Evolutionary conservation across 2,888 invertebrate genomes (phyloP), one percentile per base, ranked within the genome.

Genomic region (Melangyna quadrimaculata): DNA sequence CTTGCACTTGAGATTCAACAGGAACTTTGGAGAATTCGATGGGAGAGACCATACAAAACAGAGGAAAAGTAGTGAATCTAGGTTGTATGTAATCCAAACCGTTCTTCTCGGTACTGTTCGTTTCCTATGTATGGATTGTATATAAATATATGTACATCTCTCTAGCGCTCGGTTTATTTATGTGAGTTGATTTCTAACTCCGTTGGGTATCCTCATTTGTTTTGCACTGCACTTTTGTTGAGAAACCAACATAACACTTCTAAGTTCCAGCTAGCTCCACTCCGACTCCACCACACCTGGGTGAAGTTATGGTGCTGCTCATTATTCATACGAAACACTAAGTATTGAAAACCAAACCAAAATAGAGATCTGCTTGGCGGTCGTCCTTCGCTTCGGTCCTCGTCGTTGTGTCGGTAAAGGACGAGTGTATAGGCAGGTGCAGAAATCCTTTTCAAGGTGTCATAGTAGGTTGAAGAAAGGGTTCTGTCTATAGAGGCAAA

Each of bases 1-100:
- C 84, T 84, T 84, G 84, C 80, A 84, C 84, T 84, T 84, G 84
- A 84, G 71, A 77, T 67, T 80, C 84, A 84, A 75, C 84, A 84
- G 84, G 75, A 84, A 43, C 27, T 61, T 40, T n/a, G 24, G 45
- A 32, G 35, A 22, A 59, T 22, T 32, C 29, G 37, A 22, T 32
- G 29, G 51, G 61, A 19, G 35, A n/a, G 29, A 43, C 55, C 70
- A 59, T 67, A 70, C 19, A 45, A 61, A 69, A 45, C 43, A 27
- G 51, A 24, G 2, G 22, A 45, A 69, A 35, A 22, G 3, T 24
- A 40, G 4, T 5, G 51, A 40, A 5, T 6, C 32, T 29, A 83
- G 61, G n/a, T n/a, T 24, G 61, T 70, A 78, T 72, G 67, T 51
- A 77, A 59, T 59, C 53, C 40, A 55, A 45, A 43, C 14, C 59